These are phyloP conservation scores for Cyprinella venusta DNA, from an alignment of 2,797 vertebrate genomes.

Conservation along the genomic window DNA sequence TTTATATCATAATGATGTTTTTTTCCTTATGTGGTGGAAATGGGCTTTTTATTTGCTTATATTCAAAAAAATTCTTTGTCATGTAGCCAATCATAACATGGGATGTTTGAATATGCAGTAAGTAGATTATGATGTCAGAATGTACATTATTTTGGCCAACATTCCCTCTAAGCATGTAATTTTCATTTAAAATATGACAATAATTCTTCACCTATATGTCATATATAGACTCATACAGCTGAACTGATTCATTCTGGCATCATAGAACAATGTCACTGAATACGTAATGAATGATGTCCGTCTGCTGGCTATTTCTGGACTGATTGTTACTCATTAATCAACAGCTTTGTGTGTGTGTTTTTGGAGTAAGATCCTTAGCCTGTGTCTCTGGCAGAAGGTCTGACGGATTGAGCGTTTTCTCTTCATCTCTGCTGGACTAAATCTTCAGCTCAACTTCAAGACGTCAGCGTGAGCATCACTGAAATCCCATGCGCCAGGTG, in stretches of 20 bases:
- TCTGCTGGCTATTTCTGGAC: background rate
- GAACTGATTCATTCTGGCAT: slow-evolving; percentile 19
- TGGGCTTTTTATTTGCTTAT: background rate
- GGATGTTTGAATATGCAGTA: background rate
- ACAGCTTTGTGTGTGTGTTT: slow-evolving; percentile 13
- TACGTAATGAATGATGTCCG: slow-evolving; percentile 15
- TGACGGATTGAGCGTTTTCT: background rate
- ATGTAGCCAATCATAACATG: background rate
- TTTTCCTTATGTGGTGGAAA: background rate
- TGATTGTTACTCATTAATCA: background rate
- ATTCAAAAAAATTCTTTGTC: background rate
- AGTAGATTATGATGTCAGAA: background rate
- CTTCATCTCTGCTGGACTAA: background rate
- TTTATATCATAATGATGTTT: background rate
- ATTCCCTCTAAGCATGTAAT: background rate
- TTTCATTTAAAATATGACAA: background rate
- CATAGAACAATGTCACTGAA: slow-evolving; percentile 2
- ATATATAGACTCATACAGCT: background rate
- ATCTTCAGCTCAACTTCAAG: background rate
- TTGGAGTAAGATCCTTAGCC: background rate
- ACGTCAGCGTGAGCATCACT: background rate
- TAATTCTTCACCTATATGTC: background rate
- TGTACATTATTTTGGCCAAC: background rate
- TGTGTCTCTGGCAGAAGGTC: background rate
- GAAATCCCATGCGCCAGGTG: background rate